These are phyloP conservation scores for Amorpha juglandis DNA, from an alignment of 2,888 invertebrate species.

Conservation along the genomic window DNA sequence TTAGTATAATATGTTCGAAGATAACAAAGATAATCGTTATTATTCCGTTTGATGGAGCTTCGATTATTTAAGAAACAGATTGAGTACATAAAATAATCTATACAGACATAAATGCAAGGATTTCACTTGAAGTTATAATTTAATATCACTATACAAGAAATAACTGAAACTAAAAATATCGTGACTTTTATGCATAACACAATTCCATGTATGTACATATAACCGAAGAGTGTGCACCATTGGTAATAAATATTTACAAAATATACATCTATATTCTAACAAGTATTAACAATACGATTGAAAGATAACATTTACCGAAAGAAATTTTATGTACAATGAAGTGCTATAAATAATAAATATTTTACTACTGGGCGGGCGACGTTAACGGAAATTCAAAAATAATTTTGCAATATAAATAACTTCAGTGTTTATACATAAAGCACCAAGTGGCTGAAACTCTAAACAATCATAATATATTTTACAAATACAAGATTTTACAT, in stretches of 20 bases:
- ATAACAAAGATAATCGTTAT: not conserved
- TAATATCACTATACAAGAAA: conserved; percentile 19
- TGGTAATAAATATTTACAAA: conserved; percentile 71
- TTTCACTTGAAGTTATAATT: conserved; percentile 11
- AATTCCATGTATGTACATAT: conserved; percentile 56
- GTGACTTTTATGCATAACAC: conserved; percentile 52
- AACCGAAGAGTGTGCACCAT: conserved; percentile 76
- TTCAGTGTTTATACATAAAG: conserved; percentile 16
- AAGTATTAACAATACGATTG: conserved; percentile 71
- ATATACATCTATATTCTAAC: conserved; percentile 75
- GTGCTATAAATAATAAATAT: conserved; percentile 17
- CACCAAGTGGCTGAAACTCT: conserved; percentile 24
- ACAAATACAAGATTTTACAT: conserved; percentile 35
- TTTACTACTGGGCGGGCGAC: conserved; percentile 9
- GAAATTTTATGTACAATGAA: conserved; percentile 17
- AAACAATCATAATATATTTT: conserved; percentile 28
- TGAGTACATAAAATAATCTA: conserved; percentile 18
- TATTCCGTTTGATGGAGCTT: not conserved
- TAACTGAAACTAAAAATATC: conserved; percentile 18
- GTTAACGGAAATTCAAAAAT: not conserved
- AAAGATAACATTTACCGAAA: conserved; percentile 32
- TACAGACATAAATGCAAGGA: conserved; percentile 16
- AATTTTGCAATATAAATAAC: conserved; percentile 2
- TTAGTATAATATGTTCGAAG: not conserved
- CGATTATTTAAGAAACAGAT: not conserved